phyloP scores from a whole-genome alignment of 2,888 invertebrate genomes.

The Troides aeacus region DNA sequence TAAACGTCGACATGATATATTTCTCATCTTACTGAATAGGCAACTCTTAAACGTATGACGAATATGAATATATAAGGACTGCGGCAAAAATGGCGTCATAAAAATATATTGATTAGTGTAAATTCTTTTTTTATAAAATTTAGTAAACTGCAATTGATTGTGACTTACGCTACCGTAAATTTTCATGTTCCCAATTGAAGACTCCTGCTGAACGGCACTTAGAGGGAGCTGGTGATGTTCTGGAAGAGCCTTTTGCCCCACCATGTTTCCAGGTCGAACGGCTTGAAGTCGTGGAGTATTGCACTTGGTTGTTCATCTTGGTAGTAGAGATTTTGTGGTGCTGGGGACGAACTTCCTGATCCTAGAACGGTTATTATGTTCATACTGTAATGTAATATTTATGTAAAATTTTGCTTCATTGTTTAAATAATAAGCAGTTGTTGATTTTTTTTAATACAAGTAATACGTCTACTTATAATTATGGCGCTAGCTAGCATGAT shows the following conservation, averaged over 20 bases:
- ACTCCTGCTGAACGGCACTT: conserved; percentile 42
- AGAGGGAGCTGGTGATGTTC: conserved; percentile 90
- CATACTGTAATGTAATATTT: background rate
- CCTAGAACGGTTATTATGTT: conserved; percentile 37
- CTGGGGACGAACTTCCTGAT: conserved; percentile 67
- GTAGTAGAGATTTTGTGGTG: conserved; percentile 82
- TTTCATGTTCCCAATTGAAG: conserved; percentile 46
- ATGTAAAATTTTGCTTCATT: no score
- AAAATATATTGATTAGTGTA: conserved; percentile 23
- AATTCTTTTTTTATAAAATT: conserved; percentile 47
- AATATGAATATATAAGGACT: conserved; percentile 11
- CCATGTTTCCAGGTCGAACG: conserved; percentile 94
- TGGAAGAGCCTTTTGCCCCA: conserved; percentile 93
- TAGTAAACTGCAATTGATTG: conserved; percentile 77
- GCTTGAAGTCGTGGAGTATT: conserved; percentile 88
- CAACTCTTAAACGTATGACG: background rate
- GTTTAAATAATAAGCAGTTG: no score
- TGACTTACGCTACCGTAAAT: conserved; percentile 69
- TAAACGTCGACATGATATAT: background rate
- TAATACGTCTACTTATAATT: no score
- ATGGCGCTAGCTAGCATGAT: no score
- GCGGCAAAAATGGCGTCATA: conserved; percentile 28
- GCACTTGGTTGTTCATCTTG: conserved; percentile 86
- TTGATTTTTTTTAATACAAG: no score
- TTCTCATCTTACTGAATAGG: conserved; percentile 2